Percentiles rank a stretch among this genome's conserved stretches.
Conservation (phyloP, 92 coral and sea anemone species). For the Scolanthus callimorphus region DNA sequence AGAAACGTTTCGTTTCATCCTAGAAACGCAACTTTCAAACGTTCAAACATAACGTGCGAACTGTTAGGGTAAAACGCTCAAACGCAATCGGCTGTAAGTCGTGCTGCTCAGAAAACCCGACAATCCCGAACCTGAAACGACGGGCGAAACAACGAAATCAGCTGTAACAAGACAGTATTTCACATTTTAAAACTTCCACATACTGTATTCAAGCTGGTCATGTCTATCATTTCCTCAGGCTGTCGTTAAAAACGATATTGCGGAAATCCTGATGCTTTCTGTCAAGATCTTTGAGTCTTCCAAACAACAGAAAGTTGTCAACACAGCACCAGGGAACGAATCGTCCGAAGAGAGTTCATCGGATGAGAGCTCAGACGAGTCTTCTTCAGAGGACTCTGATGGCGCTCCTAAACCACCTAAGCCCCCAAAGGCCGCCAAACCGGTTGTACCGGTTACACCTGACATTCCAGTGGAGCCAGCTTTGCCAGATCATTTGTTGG, state of each 20-base stretch:
- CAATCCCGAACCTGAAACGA: no score
- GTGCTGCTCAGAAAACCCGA: no score
- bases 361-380: conserved; percentile 9
- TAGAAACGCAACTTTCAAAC: no score
- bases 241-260: conserved; percentile 45
- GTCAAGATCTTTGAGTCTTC: conserved; percentile 21
- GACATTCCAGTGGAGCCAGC: conserved; percentile 11
- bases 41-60: no score
- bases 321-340: background rate
- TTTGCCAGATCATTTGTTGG: conserved; percentile 13
- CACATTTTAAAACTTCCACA: no score
- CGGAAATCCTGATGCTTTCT: conserved; percentile 43
- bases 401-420: background rate
- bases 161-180: no score
- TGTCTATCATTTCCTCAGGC: conserved; percentile 33
- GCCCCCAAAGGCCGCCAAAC: background rate
- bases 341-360: conserved; percentile 9
- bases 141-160: no score
- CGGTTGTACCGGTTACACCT: background rate
- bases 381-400: conserved; percentile 20
- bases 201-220: no score
- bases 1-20: no score
- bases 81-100: no score
- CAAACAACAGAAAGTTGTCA: background rate
- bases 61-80: no score